phyloP scores from a whole-genome alignment of 1,140 invertebrate genomes.

The Heliconius himera region DNA sequence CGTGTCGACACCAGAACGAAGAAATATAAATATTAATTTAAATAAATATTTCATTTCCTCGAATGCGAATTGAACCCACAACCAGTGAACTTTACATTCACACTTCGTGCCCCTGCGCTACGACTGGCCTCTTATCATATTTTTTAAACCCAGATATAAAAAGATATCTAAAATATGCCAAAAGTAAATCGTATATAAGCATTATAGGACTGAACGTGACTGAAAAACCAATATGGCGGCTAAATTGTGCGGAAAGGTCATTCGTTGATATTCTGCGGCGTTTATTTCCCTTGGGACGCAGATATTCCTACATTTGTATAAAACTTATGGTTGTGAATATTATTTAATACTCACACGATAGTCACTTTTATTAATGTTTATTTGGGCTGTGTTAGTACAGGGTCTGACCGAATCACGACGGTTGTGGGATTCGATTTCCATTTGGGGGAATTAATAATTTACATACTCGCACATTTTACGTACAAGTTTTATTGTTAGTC shows the following conservation, averaged over 20 bases:
- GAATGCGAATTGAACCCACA: too few species aligned
- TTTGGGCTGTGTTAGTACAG: too few species aligned
- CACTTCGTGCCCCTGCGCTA: too few species aligned
- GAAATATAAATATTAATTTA: too few species aligned
- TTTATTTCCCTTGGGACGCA: slow-evolving; percentile 29
- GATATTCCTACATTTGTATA: slow-evolving; percentile 16
- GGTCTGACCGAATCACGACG: too few species aligned
- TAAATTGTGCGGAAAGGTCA: slow-evolving; percentile 33
- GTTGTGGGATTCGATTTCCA: too few species aligned
- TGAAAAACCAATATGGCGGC: slow-evolving; percentile 34
- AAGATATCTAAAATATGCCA: background rate
- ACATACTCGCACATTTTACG: too few species aligned
- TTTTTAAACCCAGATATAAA: background rate
- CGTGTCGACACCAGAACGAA: too few species aligned
- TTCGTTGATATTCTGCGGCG: slow-evolving; percentile 28
- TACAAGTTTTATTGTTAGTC: too few species aligned
- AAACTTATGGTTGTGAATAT: background rate
- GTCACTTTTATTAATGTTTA: background rate
- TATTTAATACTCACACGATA: background rate
- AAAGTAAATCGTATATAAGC: background rate
- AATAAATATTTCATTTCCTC: too few species aligned
- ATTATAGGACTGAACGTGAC: slow-evolving; percentile 26
- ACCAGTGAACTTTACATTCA: too few species aligned
- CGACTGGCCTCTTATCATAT: background rate
- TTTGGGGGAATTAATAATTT: too few species aligned